phyloP scores from a whole-genome alignment of 2,888 invertebrate genomes.

The Synergus laeviventris region DNA sequence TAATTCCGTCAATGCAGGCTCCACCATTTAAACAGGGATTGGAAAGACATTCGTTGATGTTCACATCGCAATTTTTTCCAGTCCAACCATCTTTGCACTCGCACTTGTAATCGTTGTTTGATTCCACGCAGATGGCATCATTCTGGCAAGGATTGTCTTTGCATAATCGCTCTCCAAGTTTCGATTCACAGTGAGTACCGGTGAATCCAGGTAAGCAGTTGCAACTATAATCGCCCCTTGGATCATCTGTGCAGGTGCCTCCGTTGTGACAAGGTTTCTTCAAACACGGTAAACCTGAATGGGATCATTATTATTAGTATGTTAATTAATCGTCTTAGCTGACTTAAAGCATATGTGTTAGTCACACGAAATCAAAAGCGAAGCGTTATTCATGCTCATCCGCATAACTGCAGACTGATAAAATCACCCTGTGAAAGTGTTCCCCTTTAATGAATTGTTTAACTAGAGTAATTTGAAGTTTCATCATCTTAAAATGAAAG shows the following conservation, averaged over 20 bases:
- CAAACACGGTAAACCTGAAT: slow-evolving; percentile 83
- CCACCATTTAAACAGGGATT: slow-evolving; percentile 85
- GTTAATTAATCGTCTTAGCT: slow-evolving; percentile 8
- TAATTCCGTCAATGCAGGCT: slow-evolving; percentile 84
- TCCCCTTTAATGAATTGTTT: neutral
- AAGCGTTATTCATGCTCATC: slow-evolving; percentile 34
- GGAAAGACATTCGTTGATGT: slow-evolving; percentile 87
- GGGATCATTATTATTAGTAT: slow-evolving; percentile 17
- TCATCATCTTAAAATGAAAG: too few relatives aligned
- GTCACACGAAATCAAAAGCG: slow-evolving; percentile 27
- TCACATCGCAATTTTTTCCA: slow-evolving; percentile 84
- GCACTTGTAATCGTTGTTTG: slow-evolving; percentile 78
- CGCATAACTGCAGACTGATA: neutral
- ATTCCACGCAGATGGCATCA: slow-evolving; percentile 86
- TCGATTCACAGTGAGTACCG: slow-evolving; percentile 84
- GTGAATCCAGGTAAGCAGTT: slow-evolving; percentile 83
- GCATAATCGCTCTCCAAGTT: slow-evolving; percentile 84
- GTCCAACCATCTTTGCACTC: slow-evolving; percentile 79
- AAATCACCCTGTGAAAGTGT: slow-evolving; percentile 5
- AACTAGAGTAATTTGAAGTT: neutral
- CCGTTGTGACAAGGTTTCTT: slow-evolving; percentile 85
- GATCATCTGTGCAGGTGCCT: slow-evolving; percentile 84
- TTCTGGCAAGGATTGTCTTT: slow-evolving; percentile 87
- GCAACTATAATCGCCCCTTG: slow-evolving; percentile 85
- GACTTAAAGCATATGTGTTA: slow-evolving; percentile 12